phyloP scores from a whole-genome alignment of 2,888 invertebrate genomes.

The Limnephilus rhombicus region DNA sequence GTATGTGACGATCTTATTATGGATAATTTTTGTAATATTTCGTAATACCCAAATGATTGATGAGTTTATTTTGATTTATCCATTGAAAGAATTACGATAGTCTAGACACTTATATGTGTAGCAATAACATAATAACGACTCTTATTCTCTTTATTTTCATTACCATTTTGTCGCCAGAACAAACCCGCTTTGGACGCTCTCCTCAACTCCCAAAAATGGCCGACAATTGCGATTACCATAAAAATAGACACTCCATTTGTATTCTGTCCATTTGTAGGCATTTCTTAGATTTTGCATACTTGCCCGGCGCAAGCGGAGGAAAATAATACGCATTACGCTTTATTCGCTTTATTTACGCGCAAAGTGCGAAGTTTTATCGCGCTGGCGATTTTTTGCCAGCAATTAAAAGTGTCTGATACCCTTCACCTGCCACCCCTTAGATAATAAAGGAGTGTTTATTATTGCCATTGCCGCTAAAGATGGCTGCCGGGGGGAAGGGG shows the following conservation, averaged over 20 bases:
- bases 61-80: too few species aligned
- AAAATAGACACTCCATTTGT: slow-evolving; percentile 36
- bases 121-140: slow-evolving; percentile 16
- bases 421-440: slow-evolving; percentile 65
- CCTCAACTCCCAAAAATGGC: slow-evolving; percentile 8
- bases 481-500: slow-evolving; percentile 66
- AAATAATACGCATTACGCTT: slow-evolving; percentile 48
- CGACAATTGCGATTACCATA: slow-evolving; percentile 33
- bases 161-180: slow-evolving; percentile 9
- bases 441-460: slow-evolving; percentile 67
- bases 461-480: slow-evolving; percentile 65
- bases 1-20: too few species aligned
- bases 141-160: neutral
- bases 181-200: neutral
- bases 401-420: slow-evolving; percentile 58
- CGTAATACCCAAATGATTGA: too few species aligned
- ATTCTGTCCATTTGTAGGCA: slow-evolving; percentile 39
- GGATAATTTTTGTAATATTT: too few species aligned
- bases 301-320: slow-evolving; percentile 6
- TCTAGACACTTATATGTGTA: neutral
- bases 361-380: slow-evolving; percentile 53
- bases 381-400: slow-evolving; percentile 53
- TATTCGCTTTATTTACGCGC: slow-evolving; percentile 52
- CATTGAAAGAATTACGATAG: neutral
- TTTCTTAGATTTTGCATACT: slow-evolving; percentile 46